Evolutionary conservation across 2,113 vertebrate genomes (phyloP).

Genomic region (Catagonus wagneri): DNA sequence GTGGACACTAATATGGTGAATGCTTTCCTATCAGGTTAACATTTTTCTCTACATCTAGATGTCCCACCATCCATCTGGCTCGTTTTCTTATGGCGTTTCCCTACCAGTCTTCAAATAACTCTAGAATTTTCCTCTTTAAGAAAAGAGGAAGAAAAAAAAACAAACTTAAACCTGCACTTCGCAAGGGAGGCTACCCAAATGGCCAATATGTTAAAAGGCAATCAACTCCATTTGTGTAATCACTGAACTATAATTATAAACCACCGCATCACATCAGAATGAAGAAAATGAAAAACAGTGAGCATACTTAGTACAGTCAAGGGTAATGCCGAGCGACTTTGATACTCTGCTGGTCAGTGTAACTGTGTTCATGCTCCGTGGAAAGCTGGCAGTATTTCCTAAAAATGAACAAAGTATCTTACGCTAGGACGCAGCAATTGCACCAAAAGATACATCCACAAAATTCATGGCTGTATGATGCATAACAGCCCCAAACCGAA

Average conservation of each 20-base stretch:
- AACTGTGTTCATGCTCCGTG: too few relatives aligned
- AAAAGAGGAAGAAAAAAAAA: background rate
- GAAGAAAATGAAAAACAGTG: background rate
- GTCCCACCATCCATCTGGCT: constrained; percentile 6
- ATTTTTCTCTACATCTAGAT: background rate
- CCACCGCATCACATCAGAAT: background rate
- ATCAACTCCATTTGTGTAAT: background rate
- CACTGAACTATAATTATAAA: background rate
- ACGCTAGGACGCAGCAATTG: background rate
- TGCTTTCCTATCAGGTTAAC: background rate
- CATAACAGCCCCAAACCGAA: background rate
- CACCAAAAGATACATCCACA: background rate
- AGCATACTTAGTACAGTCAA: background rate
- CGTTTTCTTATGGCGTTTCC: background rate
- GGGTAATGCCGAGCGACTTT: background rate
- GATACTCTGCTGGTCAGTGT: background rate
- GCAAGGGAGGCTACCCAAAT: background rate
- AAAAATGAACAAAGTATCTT: background rate
- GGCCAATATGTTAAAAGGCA: background rate
- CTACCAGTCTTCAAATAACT: background rate
- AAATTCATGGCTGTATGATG: background rate
- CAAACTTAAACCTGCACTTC: background rate
- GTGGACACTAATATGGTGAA: background rate
- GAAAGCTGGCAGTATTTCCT: background rate
- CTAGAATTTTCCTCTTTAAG: background rate